Evolutionary conservation across 2,888 invertebrate species (phyloP).

Genomic region (Silvanus unidentatus): DNA sequence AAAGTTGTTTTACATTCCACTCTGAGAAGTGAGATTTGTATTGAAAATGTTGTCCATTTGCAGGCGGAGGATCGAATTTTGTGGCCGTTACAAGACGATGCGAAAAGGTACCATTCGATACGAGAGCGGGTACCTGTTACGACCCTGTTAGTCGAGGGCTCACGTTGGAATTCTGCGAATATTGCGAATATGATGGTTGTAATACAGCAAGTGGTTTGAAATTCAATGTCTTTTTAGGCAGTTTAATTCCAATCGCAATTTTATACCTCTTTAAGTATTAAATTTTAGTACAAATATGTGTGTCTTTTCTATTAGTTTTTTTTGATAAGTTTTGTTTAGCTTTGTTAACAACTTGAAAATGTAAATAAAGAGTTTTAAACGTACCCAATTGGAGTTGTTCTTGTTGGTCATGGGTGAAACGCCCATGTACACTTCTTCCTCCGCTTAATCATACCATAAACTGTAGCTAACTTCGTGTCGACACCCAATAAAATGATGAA

Average conservation of each 20-base stretch:
- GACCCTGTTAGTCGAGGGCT: slow-evolving; percentile 50
- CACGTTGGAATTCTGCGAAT: slow-evolving; percentile 57
- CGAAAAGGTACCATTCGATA: slow-evolving; percentile 53
- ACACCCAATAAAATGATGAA: too few species aligned
- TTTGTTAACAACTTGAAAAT: too few species aligned
- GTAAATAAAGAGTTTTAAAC: too few species aligned
- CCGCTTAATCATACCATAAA: too few species aligned
- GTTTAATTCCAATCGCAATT: slow-evolving; percentile 29
- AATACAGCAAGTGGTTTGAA: slow-evolving; percentile 53
- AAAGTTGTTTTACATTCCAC: background rate
- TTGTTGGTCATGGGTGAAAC: too few species aligned
- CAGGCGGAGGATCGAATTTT: background rate
- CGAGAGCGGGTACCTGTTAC: slow-evolving; percentile 50
- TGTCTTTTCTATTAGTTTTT: background rate
- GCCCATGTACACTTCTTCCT: too few species aligned
- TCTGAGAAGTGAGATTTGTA: too few species aligned
- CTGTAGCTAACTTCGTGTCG: too few species aligned
- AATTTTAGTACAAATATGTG: too few species aligned
- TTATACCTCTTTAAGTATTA: too few species aligned
- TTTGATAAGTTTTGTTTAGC: too few species aligned
- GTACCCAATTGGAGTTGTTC: too few species aligned
- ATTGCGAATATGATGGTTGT: slow-evolving; percentile 64
- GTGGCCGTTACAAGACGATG: slow-evolving; percentile 51
- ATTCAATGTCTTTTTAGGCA: slow-evolving; percentile 43
- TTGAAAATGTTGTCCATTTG: background rate